Evolutionary conservation across 2,113 vertebrate genomes (phyloP).

Genomic region (Sceloporus tristichus): DNA sequence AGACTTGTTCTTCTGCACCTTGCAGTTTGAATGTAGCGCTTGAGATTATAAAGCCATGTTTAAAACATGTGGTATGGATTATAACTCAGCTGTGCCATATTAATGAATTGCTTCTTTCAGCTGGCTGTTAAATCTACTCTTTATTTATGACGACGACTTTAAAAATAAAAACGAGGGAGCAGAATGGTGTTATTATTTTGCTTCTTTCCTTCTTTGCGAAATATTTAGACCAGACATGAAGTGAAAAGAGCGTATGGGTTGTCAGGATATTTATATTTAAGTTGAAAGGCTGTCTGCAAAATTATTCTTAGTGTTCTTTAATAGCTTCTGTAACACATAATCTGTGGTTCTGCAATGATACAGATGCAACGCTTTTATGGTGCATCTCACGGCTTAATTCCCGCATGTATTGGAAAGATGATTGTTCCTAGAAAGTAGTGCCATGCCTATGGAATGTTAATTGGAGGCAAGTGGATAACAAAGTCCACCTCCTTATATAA

Average conservation of each 20-base stretch:
- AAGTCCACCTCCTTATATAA: slow-evolving; percentile 47
- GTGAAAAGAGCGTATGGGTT: not conserved
- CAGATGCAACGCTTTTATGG: slow-evolving; percentile 9
- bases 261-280: not conserved
- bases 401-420: not conserved
- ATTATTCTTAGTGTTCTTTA: slow-evolving; percentile 40
- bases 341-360: not conserved
- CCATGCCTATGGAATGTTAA: slow-evolving; percentile 72
- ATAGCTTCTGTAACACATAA: slow-evolving; percentile 14
- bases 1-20: too few relatives aligned
- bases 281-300: slow-evolving; percentile 24
- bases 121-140: too few relatives aligned
- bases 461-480: slow-evolving; percentile 70
- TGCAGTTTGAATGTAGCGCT: too few relatives aligned
- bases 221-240: slow-evolving; percentile 41
- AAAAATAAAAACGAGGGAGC: not conserved
- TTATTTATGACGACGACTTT: too few relatives aligned
- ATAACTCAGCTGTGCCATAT: too few relatives aligned
- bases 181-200: not conserved
- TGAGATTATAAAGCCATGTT: too few relatives aligned
- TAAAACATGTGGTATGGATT: too few relatives aligned
- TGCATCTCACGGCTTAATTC: not conserved
- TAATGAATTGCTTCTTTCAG: not conserved
- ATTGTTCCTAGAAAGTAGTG: slow-evolving; percentile 68
- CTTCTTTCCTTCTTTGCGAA: not conserved